Base-by-base conservation (phyloP, 1,140 invertebrate genomes). In the Drosophila cardini region DNA sequence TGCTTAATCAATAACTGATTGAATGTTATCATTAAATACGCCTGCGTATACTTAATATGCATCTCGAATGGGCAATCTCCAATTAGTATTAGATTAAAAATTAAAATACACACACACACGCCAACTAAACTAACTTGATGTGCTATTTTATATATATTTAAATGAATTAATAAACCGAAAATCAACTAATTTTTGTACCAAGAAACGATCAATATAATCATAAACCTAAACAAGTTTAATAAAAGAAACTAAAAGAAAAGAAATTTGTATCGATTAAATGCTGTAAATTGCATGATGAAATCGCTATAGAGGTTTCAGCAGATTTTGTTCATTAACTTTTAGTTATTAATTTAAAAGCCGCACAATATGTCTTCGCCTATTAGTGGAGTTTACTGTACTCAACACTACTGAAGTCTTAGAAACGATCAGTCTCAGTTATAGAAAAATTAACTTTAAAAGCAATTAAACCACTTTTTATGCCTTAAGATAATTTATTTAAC, bases 61-160 rank as follows among this genome's bases (percentile, higher is more conserved):
- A 80, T 80, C 80, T 84, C 84, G 58, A 76, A 75, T 84, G 57
- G 70, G 80, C 80, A 87, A 89, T 80, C 84, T 87, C 78, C 57
- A 81, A 80, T 68, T 63, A 76, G 55, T 46, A 65, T 53, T 72
- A 79, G 64, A 48, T 61, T 50, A 67, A 72, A 50, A 15, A 61
- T 63, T 38, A 64, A 63, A 2, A 68, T 58, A 56, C 48, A 64
- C 57, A 71, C 53, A 50, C 55, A 67, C 62, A 69, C 68, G 64
- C 75, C 71, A 86, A 86, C 72, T 78, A 62, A 75, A 61, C 71
- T 52, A 43, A 71, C 32, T 65, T 52, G 68, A 82, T 58, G 58
- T 82, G 69, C 68, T 87, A 70, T 76, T 84, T 80, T 85, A 69
- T 76, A 79, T 34, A 46, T 64, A 58, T 64, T 58, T 50, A 70